A percentile compares a stretch with the other conserved stretches of the same genome.
Evolutionary conservation across 2,888 invertebrate species (phyloP).

Genomic region (Gastrophysa polygoni): DNA sequence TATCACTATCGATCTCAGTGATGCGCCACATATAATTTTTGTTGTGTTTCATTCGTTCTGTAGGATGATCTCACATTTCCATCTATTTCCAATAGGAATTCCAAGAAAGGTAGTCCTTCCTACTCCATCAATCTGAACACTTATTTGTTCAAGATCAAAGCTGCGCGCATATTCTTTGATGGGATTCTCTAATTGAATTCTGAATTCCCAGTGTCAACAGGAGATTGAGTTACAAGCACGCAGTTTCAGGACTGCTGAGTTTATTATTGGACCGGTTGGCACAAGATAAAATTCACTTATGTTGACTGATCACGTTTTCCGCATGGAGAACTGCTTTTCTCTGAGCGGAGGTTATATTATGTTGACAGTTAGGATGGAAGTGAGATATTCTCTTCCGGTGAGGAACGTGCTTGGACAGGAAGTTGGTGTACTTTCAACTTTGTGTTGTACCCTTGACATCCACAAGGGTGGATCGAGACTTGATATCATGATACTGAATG

Average conservation of each 20-base stretch:
- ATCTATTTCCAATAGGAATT: not conserved
- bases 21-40: no score
- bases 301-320: slow-evolving; percentile 53
- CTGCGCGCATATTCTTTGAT: slow-evolving; percentile 17
- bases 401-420: slow-evolving; percentile 50
- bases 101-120: not conserved
- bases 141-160: slow-evolving; percentile 33
- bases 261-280: slow-evolving; percentile 46
- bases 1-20: no score
- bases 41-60: no score
- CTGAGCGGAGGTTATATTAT: slow-evolving; percentile 48
- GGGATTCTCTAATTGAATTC: slow-evolving; percentile 43
- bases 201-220: slow-evolving; percentile 43
- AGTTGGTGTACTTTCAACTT: slow-evolving; percentile 43
- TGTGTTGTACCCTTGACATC: slow-evolving; percentile 30
- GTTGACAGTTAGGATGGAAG: slow-evolving; percentile 53
- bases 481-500: not conserved
- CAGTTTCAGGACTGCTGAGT: slow-evolving; percentile 43
- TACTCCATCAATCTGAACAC: slow-evolving; percentile 23
- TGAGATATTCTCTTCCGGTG: slow-evolving; percentile 48
- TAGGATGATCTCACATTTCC: no score
- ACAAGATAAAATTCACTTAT: slow-evolving; percentile 50
- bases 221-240: slow-evolving; percentile 43
- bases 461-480: slow-evolving; percentile 22
- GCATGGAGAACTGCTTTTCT: slow-evolving; percentile 43